Evolutionary conservation across 2,113 vertebrate species (phyloP).

Genomic region (Crotophaga sulcirostris): DNA sequence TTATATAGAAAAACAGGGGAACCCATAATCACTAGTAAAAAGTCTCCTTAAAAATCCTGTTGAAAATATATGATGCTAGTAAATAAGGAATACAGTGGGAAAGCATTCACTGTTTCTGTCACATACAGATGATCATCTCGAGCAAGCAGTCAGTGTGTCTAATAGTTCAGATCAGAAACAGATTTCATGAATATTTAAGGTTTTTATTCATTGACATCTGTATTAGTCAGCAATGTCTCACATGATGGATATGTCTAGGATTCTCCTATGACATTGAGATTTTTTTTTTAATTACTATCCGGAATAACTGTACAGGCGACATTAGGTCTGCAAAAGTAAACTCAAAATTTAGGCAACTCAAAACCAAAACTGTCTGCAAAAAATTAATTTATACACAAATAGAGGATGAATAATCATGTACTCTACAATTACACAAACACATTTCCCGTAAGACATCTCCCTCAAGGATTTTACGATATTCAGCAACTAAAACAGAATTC

Average conservation of each 20-base stretch:
- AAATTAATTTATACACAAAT: neutral
- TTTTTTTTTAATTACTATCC: neutral
- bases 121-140: neutral
- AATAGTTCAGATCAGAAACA: neutral
- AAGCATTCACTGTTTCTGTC: neutral
- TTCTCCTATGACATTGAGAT: neutral
- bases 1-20: neutral
- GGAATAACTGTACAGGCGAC: neutral
- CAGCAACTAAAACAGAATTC: slow-evolving; percentile 38
- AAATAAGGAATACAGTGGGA: neutral
- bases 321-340: neutral
- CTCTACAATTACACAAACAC: slow-evolving; percentile 34
- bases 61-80: neutral
- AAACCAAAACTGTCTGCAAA: neutral
- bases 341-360: neutral
- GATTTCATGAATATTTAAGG: neutral
- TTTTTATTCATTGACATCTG: neutral
- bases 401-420: neutral
- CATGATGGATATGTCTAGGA: neutral
- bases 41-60: neutral
- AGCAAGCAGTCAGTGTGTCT: neutral
- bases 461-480: slow-evolving; percentile 44
- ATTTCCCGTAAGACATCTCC: slow-evolving; percentile 32
- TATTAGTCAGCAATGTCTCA: neutral
- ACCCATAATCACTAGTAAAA: neutral